These are phyloP conservation scores for Tetropium fuscum DNA, from an alignment of 2,888 invertebrate genomes.

Conservation along the genomic window DNA sequence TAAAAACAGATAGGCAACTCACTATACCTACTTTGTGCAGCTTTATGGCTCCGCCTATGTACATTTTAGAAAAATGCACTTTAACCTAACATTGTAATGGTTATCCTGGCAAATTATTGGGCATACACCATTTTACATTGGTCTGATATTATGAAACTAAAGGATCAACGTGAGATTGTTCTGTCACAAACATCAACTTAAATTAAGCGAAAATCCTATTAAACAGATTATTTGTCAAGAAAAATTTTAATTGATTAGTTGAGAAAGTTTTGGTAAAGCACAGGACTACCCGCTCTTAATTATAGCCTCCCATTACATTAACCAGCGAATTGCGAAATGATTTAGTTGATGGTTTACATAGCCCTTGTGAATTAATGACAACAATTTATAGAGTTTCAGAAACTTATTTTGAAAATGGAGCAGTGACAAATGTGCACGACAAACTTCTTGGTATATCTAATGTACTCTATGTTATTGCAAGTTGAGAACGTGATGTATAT, in stretches of 20 bases:
- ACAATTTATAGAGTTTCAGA: slow-evolving; percentile 19
- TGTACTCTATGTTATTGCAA: slow-evolving; percentile 2
- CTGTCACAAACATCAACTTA: no score
- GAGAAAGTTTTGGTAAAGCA: background rate
- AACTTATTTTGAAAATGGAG: slow-evolving; percentile 15
- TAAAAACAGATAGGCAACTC: no score
- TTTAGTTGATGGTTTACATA: slow-evolving; percentile 3
- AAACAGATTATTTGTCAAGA: no score
- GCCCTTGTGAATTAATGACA: slow-evolving; percentile 12
- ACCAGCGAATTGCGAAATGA: slow-evolving; percentile 6
- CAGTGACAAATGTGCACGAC: slow-evolving; percentile 18
- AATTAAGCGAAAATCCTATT: no score
- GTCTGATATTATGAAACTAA: no score
- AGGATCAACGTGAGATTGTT: no score
- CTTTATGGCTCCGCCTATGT: no score
- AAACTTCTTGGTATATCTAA: slow-evolving; percentile 9
- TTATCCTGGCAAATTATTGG: no score
- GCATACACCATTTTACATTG: no score
- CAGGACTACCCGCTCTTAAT: slow-evolving; percentile 3
- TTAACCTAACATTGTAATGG: no score
- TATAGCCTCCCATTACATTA: background rate
- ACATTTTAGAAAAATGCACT: no score
- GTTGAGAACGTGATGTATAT: background rate
- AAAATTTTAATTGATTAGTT: background rate
- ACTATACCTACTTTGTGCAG: no score